Percentiles rank a stretch among this genome's conserved stretches.
Evolutionary conservation across 2,113 vertebrate species (phyloP).

Genomic region (Tichodroma muraria): DNA sequence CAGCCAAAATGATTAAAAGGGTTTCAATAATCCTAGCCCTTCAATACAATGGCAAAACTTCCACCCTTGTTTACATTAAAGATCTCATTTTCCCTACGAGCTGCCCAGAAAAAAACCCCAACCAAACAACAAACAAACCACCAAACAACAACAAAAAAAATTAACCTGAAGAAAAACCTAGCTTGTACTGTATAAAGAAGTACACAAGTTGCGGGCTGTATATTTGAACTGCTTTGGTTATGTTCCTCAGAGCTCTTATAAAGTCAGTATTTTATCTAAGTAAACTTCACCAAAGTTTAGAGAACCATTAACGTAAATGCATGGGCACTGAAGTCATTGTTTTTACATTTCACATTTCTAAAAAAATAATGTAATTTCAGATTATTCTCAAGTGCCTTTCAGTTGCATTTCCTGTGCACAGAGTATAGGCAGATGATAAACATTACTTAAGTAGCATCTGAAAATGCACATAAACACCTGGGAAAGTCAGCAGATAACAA

Average conservation of each 20-base stretch:
- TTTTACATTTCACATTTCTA: neutral
- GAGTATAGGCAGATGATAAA: neutral
- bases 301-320: neutral
- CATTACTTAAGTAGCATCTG: neutral
- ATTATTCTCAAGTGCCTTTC: neutral
- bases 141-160: neutral
- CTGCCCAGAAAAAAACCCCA: neutral
- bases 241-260: neutral
- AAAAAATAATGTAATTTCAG: neutral
- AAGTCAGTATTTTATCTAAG: neutral
- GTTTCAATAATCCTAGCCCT: neutral
- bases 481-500: neutral
- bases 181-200: neutral
- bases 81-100: neutral
- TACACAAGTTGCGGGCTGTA: neutral
- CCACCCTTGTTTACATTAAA: neutral
- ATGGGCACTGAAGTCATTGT: neutral
- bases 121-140: neutral
- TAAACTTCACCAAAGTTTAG: neutral
- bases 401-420: neutral
- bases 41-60: neutral
- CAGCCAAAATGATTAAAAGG: neutral
- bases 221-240: neutral
- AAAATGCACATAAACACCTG: neutral
- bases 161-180: neutral